These are phyloP conservation scores for Hypomesus transpacificus DNA, from an alignment of 2,113 vertebrate species.

Conservation along the genomic window DNA sequence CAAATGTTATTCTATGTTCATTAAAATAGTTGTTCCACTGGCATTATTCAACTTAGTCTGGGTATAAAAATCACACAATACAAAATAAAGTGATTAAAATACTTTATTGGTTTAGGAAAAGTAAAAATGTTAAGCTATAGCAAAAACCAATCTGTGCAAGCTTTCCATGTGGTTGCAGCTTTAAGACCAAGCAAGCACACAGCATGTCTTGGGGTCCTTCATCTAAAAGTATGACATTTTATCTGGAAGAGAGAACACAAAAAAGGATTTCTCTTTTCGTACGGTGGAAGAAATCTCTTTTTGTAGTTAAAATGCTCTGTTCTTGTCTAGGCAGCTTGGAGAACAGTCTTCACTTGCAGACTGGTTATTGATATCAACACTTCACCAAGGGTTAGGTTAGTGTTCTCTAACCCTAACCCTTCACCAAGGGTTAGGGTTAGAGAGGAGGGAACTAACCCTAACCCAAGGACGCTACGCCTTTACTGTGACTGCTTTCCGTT, in stretches of 20 bases:
- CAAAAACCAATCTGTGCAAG: slow-evolving; percentile 56
- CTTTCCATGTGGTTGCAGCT: slow-evolving; percentile 54
- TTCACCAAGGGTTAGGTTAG: no score
- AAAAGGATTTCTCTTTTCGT: slow-evolving; percentile 58
- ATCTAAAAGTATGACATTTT: slow-evolving; percentile 77
- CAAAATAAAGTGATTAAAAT: slow-evolving; percentile 51
- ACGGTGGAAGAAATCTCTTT: slow-evolving; percentile 42
- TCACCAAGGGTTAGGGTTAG: no score
- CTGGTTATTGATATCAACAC: no score
- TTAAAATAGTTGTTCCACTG: slow-evolving; percentile 13
- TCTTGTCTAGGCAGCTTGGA: slow-evolving; percentile 6
- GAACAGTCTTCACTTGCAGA: no score
- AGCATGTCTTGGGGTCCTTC: slow-evolving; percentile 63
- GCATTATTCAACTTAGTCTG: slow-evolving; percentile 21
- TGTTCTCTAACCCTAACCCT: no score
- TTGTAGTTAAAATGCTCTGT: slow-evolving; percentile 29
- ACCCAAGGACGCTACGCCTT: no score
- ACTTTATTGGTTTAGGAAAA: slow-evolving; percentile 64
- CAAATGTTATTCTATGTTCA: no score
- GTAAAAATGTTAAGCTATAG: slow-evolving; percentile 46
- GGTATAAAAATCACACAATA: slow-evolving; percentile 61
- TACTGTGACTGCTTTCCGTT: no score
- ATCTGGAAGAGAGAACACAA: slow-evolving; percentile 72
- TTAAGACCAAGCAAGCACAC: slow-evolving; percentile 56
- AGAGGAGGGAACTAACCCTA: no score